These are phyloP conservation scores for Lycia hirtaria DNA, from an alignment of 2,888 invertebrate genomes.

Conservation along the genomic window DNA sequence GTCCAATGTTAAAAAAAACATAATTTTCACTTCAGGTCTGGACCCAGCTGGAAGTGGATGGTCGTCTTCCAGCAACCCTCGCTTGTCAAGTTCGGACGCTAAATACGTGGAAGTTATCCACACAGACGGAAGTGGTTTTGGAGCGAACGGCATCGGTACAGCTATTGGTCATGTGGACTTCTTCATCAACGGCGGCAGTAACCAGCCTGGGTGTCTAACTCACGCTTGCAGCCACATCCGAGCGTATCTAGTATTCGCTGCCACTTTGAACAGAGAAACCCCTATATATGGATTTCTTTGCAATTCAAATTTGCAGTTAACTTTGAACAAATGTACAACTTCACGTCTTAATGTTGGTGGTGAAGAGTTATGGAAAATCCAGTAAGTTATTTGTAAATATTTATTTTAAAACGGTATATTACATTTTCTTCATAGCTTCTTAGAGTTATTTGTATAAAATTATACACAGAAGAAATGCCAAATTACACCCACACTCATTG, in stretches of 20 bases:
- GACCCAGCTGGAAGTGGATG: conserved; percentile 59
- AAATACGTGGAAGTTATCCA: conserved; percentile 70
- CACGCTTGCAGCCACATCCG: conserved; percentile 61
- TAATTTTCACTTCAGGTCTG: conserved; percentile 50
- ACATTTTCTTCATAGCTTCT: too few relatives aligned
- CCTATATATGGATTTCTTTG: conserved; percentile 56
- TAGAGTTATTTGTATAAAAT: too few relatives aligned
- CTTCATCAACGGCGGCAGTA: conserved; percentile 93
- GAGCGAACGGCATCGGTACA: conserved; percentile 87
- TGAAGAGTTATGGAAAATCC: conserved; percentile 49
- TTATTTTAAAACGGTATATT: too few relatives aligned
- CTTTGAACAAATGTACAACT: conserved; percentile 55
- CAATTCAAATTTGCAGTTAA: conserved; percentile 44
- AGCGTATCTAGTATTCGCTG: conserved; percentile 61
- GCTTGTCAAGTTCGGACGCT: conserved; percentile 55
- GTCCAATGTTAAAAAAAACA: not conserved
- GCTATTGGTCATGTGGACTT: conserved; percentile 94
- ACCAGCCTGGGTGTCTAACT: conserved; percentile 79
- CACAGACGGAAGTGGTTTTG: conserved; percentile 58
- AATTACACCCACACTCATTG: too few relatives aligned
- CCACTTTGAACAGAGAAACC: conserved; percentile 48
- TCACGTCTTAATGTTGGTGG: conserved; percentile 53
- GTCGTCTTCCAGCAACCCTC: conserved; percentile 46
- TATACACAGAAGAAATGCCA: too few relatives aligned
- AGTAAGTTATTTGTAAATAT: conserved; percentile 47